These are phyloP conservation scores for Microtus pennsylvanicus DNA, from an alignment of 2,113 vertebrate species.

Conservation along the genomic window DNA sequence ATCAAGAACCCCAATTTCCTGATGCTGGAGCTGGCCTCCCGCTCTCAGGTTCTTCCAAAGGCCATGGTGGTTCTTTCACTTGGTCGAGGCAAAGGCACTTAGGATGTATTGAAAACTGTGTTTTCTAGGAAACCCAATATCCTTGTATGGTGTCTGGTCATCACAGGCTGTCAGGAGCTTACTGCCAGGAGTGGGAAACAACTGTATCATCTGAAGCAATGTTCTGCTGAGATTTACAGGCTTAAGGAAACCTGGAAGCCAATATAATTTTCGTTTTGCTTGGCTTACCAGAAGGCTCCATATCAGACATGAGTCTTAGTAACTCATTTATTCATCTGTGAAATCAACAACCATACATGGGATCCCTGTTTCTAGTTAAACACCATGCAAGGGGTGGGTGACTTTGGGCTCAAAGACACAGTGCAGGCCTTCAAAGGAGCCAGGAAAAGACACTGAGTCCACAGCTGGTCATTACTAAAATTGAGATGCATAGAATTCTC, in stretches of 20 bases:
- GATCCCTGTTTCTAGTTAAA: neutral
- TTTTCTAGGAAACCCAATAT: neutral
- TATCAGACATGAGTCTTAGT: conserved; percentile 1
- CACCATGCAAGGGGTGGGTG: neutral
- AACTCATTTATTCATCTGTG: conserved; percentile 8
- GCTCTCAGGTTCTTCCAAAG: neutral
- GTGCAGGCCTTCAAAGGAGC: neutral
- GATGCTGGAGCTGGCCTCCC: neutral
- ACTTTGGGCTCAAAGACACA: neutral
- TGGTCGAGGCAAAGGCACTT: neutral
- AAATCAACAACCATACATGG: neutral
- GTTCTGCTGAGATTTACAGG: neutral
- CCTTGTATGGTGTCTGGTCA: neutral
- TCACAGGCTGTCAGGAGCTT: conserved; percentile 1
- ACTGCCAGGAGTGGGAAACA: neutral
- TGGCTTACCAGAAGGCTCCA: neutral
- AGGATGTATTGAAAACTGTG: neutral
- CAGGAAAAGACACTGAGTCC: neutral
- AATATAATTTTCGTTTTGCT: neutral
- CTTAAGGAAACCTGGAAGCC: neutral
- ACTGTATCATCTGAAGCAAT: neutral
- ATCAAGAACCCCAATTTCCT: neutral
- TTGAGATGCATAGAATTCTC: neutral
- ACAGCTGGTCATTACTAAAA: neutral
- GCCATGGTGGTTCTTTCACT: neutral